Percentiles rank a stretch among this genome's conserved stretches.
phyloP scores from a whole-genome alignment of 2,888 invertebrate species.

The Pteria penguin region DNA sequence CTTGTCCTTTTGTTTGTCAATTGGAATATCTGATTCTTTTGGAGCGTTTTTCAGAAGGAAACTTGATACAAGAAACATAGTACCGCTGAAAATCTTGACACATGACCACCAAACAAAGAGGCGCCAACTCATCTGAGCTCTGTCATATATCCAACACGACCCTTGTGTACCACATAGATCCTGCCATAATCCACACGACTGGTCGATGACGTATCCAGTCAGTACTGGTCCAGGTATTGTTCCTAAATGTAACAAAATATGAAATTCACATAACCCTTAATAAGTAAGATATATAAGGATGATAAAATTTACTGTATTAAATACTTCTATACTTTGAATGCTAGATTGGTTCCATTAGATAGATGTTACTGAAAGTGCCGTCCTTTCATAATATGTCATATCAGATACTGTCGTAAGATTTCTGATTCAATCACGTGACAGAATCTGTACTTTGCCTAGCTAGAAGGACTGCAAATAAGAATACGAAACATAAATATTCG shows the following conservation, averaged over 20 bases:
- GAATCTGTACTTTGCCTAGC: too few species aligned
- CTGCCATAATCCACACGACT: constrained; percentile 86
- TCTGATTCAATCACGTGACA: too few species aligned
- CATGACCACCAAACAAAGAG: constrained; percentile 55
- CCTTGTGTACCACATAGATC: constrained; percentile 84
- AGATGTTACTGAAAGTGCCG: too few species aligned
- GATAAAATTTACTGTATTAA: too few species aligned
- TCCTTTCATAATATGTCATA: too few species aligned
- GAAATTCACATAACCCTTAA: too few species aligned
- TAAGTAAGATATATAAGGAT: too few species aligned
- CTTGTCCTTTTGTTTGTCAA: not conserved
- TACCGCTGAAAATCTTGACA: constrained; percentile 50
- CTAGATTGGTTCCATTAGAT: too few species aligned
- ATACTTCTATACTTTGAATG: too few species aligned
- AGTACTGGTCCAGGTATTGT: constrained; percentile 86
- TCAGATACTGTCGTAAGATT: too few species aligned
- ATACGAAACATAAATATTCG: not conserved
- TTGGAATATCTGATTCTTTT: not conserved
- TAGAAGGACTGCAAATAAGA: too few species aligned
- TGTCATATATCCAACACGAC: constrained; percentile 86
- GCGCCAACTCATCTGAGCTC: constrained; percentile 82
- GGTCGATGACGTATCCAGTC: constrained; percentile 87
- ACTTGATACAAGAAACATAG: constrained; percentile 83
- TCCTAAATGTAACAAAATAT: too few species aligned
- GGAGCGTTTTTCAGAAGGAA: constrained; percentile 9